Evolutionary conservation across 2,888 invertebrate genomes (phyloP).

Genomic region (Maniola hyperantus): DNA sequence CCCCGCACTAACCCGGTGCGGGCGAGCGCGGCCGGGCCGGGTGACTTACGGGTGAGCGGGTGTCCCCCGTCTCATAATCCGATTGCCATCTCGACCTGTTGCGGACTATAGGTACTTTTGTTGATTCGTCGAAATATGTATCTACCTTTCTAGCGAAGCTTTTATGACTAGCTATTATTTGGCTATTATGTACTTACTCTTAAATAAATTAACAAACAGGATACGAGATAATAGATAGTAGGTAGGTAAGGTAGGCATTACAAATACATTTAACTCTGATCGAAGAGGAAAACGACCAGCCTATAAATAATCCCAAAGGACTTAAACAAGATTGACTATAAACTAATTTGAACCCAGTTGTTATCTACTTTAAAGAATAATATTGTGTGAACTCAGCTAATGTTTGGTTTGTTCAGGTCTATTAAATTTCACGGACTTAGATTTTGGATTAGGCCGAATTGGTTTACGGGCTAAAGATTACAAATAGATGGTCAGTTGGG

Average conservation of each 20-base stretch:
- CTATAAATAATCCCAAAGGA: not conserved
- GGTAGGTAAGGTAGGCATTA: too few relatives aligned
- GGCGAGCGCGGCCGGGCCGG: too few relatives aligned
- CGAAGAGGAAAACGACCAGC: not conserved
- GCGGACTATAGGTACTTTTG: too few relatives aligned
- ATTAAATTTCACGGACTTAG: constrained; percentile 10
- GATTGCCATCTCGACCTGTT: too few relatives aligned
- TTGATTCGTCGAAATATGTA: too few relatives aligned
- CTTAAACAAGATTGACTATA: not conserved
- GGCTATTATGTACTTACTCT: not conserved
- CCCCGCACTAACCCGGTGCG: too few relatives aligned
- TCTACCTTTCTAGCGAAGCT: too few relatives aligned
- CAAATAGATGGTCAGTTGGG: not conserved
- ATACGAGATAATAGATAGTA: not conserved
- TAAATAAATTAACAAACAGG: not conserved
- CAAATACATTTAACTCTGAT: not conserved
- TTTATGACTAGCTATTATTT: too few relatives aligned
- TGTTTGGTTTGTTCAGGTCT: not conserved
- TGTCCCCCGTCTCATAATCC: too few relatives aligned
- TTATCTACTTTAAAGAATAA: not conserved
- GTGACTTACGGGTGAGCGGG: too few relatives aligned
- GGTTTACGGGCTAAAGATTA: constrained; percentile 2
- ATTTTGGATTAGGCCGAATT: constrained; percentile 5
- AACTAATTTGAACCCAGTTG: not conserved
- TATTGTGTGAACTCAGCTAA: not conserved